A percentile compares a stretch with the other conserved stretches of the same genome.
Evolutionary conservation across 92 coral and sea anemone genomes (phyloP).

Genomic region (Porites evermanni): DNA sequence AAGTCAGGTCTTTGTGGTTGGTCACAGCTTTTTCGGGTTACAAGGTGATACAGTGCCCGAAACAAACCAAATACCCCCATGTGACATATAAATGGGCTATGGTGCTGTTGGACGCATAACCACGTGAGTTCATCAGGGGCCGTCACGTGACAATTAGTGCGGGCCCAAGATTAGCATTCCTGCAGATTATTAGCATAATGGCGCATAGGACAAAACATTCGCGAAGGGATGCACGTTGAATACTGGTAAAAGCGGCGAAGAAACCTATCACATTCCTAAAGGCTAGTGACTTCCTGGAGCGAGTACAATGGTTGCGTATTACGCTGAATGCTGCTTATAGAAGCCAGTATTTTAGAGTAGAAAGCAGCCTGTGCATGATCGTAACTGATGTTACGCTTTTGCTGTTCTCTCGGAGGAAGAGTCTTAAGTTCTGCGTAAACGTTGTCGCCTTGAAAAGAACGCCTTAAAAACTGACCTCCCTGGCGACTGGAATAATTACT

Average conservation of each 20-base stretch:
- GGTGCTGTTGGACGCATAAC: conserved; percentile 1
- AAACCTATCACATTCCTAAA: conserved; percentile 42
- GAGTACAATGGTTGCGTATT: conserved; percentile 18
- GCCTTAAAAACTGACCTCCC: too few relatives aligned
- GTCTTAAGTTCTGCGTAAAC: too few relatives aligned
- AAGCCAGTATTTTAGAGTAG: not conserved
- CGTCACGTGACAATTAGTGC: conserved; percentile 10
- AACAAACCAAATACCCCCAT: conserved; percentile 41
- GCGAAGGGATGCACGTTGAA: conserved; percentile 14
- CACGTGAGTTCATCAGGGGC: conserved; percentile 28
- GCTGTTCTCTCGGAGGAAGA: too few relatives aligned
- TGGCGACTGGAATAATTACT: too few relatives aligned
- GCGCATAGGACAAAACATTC: conserved; percentile 18
- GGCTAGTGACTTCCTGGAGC: conserved; percentile 11
- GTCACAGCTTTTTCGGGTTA: conserved; percentile 41
- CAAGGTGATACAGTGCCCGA: conserved; percentile 19
- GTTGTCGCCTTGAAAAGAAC: too few relatives aligned
- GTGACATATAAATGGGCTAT: conserved; percentile 21
- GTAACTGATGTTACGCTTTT: too few relatives aligned
- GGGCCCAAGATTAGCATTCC: conserved; percentile 50
- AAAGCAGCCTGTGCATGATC: conserved; percentile 1
- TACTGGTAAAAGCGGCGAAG: conserved; percentile 34
- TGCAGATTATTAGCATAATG: conserved; percentile 2
- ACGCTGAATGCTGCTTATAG: conserved; percentile 1
- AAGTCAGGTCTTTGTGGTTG: conserved; percentile 1